Conservation (phyloP, 1,140 invertebrate genomes). For the Brachionus asplanchnoidis region DNA sequence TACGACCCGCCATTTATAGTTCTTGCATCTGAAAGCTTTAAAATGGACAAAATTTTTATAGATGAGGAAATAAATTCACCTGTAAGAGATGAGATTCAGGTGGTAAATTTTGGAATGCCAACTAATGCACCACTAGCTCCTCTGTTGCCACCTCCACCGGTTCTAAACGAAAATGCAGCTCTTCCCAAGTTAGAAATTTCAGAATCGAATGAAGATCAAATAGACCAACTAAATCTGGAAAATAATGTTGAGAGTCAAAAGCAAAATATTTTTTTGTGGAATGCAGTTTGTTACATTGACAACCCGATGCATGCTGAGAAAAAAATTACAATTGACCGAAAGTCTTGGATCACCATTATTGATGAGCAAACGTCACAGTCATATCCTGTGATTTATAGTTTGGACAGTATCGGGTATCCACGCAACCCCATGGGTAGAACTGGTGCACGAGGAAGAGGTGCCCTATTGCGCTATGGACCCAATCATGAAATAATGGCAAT, state of each 20-base stretch:
- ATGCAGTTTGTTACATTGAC: neutral
- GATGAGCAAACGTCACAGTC: constrained; percentile 26
- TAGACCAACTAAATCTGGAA: neutral
- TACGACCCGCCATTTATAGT: constrained; percentile 37
- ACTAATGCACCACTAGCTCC: neutral
- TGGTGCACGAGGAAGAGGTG: constrained; percentile 56
- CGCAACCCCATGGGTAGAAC: constrained; percentile 58
- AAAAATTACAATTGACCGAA: constrained; percentile 36
- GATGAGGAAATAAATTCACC: constrained; percentile 41
- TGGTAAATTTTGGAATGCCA: neutral
- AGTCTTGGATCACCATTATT: constrained; percentile 11
- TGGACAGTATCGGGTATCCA: constrained; percentile 5
- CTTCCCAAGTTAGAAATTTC: neutral
- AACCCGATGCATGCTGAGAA: constrained; percentile 4
- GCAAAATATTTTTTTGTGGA: constrained; percentile 7
- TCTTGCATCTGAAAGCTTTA: neutral
- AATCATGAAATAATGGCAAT: constrained; percentile 57
- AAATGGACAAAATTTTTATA: constrained; percentile 24
- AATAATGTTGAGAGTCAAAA: neutral
- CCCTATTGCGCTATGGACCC: constrained; percentile 58
- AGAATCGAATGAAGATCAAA: neutral
- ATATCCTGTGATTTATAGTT: constrained; percentile 24
- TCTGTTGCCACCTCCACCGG: neutral
- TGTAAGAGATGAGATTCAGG: constrained; percentile 11
- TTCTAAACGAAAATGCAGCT: neutral